phyloP scores from a whole-genome alignment of 1,140 invertebrate species.

The Cotesia typhae region DNA sequence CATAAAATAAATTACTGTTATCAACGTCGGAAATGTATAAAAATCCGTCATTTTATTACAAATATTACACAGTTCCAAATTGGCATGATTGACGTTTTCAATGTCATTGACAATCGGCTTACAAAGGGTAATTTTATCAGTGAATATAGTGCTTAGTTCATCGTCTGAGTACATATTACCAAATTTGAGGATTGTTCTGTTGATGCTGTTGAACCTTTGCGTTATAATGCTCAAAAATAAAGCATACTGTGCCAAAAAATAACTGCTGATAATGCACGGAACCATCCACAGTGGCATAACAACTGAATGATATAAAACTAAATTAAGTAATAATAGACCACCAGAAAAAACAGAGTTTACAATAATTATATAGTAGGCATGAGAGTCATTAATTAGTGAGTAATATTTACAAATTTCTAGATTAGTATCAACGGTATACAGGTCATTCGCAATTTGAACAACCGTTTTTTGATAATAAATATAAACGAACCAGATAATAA shows the following conservation, averaged over 20 bases:
- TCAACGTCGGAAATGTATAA: background rate
- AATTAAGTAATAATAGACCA: too few relatives aligned
- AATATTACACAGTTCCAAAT: background rate
- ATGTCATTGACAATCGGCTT: background rate
- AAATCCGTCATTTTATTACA: constrained; percentile 1
- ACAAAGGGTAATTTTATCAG: background rate
- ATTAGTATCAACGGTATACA: too few relatives aligned
- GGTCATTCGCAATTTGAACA: too few relatives aligned
- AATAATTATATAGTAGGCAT: too few relatives aligned
- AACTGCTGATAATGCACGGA: background rate
- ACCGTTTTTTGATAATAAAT: too few relatives aligned
- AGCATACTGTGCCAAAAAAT: background rate
- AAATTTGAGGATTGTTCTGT: constrained; percentile 1
- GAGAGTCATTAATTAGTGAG: too few relatives aligned
- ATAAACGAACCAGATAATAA: too few relatives aligned
- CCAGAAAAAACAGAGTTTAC: too few relatives aligned
- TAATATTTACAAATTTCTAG: too few relatives aligned
- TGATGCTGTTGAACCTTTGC: background rate
- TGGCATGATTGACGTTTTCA: background rate
- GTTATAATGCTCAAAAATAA: background rate
- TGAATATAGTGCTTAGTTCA: background rate
- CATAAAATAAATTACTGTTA: background rate
- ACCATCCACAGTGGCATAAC: too few relatives aligned
- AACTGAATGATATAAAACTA: too few relatives aligned
- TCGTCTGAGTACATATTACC: background rate